Conservation (phyloP, 2,888 invertebrate species). For the Drosophila quinaria region DNA sequence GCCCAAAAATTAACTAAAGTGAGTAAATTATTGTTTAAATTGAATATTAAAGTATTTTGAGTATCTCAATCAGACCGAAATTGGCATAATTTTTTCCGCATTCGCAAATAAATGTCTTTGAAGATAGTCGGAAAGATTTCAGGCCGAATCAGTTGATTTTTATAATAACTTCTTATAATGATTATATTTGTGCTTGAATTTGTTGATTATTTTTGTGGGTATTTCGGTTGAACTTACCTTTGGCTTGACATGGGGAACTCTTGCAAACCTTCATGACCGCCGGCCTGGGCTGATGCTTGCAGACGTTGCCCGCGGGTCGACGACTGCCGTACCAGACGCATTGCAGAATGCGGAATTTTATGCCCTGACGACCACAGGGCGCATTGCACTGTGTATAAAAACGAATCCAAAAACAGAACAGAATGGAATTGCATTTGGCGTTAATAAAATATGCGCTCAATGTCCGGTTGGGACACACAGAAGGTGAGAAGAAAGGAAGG, state of each 20-base stretch:
- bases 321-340: constrained; percentile 97
- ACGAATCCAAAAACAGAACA: constrained; percentile 22
- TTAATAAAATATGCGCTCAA: constrained; percentile 54
- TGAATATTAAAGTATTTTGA: no score
- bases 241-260: constrained; percentile 88
- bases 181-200: background rate
- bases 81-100: no score
- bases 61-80: no score
- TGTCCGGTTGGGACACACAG: constrained; percentile 3
- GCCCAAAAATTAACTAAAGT: no score
- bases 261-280: constrained; percentile 92
- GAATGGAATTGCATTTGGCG: constrained; percentile 50
- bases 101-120: no score
- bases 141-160: no score
- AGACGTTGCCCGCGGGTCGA: constrained; percentile 94
- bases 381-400: constrained; percentile 91
- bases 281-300: constrained; percentile 91
- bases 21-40: no score
- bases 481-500: background rate
- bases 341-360: constrained; percentile 94
- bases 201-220: background rate
- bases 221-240: constrained; percentile 86
- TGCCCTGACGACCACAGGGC: constrained; percentile 92
- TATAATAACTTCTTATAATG: background rate
- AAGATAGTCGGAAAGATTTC: no score